These are phyloP conservation scores for Xiphorhynchus elegans DNA, from an alignment of 2,113 vertebrate genomes.

Conservation along the genomic window DNA sequence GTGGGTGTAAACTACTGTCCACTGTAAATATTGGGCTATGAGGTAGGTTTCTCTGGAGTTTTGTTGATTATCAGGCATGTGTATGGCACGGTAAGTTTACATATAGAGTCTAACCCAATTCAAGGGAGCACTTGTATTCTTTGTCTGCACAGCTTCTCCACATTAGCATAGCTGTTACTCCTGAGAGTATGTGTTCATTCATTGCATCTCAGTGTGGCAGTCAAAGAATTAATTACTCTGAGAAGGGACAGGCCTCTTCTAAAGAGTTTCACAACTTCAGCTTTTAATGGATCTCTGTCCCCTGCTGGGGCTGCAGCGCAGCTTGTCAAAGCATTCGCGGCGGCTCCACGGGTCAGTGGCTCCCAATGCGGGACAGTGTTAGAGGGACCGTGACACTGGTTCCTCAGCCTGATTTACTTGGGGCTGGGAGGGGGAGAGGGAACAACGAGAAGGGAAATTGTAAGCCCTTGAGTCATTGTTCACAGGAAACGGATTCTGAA, in stretches of 20 bases:
- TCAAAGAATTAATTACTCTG: conserved; percentile 76
- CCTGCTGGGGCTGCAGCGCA: conserved; percentile 62
- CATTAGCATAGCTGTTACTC: conserved; percentile 50
- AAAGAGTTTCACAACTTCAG: conserved; percentile 70
- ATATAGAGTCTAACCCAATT: neutral
- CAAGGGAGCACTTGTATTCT: neutral
- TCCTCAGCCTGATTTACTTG: conserved; percentile 26
- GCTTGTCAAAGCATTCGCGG: conserved; percentile 70
- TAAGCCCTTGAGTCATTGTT: neutral
- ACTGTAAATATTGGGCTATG: neutral
- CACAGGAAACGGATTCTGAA: neutral
- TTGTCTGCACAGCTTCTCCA: neutral
- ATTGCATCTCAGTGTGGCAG: conserved; percentile 49
- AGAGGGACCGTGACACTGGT: neutral
- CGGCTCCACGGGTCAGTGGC: conserved; percentile 62
- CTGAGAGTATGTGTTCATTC: conserved; percentile 61
- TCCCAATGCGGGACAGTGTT: conserved; percentile 38
- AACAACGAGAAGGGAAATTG: neutral
- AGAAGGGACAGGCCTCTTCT: conserved; percentile 62
- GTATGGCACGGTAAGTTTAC: neutral
- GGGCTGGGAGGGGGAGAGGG: neutral
- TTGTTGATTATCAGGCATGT: neutral
- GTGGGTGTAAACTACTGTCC: rapidly evolving
- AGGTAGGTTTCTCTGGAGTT: neutral
- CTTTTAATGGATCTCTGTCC: conserved; percentile 47